Conservation (phyloP, 2,888 invertebrate species). For the Acrocyrtus sp. region DNA sequence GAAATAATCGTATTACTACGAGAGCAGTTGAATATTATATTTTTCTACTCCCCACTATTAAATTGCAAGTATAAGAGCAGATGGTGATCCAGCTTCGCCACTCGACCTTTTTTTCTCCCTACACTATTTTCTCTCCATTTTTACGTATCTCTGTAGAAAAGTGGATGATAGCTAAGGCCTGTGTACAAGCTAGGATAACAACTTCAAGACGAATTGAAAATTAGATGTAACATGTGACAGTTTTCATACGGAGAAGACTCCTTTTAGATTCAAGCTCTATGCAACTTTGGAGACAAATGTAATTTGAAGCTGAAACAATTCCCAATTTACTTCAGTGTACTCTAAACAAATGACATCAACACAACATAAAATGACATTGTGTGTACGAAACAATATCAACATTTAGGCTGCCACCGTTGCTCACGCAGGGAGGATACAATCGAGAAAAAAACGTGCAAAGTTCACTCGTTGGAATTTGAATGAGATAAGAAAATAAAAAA, state of each 20-base stretch:
- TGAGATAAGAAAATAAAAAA: background rate
- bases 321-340: background rate
- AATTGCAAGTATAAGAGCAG: background rate
- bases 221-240: constrained; percentile 19
- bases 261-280: no score
- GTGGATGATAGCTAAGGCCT: no score
- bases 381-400: no score
- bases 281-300: constrained; percentile 2
- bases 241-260: constrained; percentile 5
- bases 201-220: background rate
- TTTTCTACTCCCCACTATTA: background rate
- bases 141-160: no score
- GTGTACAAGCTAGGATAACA: no score
- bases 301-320: constrained; percentile 7
- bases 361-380: no score
- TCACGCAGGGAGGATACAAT: no score
- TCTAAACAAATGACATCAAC: background rate
- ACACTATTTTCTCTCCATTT: no score
- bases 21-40: background rate
- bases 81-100: background rate
- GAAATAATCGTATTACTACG: background rate
- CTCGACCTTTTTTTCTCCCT: no score
- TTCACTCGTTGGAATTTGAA: background rate
- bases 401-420: no score
- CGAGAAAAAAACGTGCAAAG: background rate